Evolutionary conservation across 2,113 vertebrate species (phyloP), one percentile per base, ranked within the genome.

Genomic region (Emydura subglobosa): DNA sequence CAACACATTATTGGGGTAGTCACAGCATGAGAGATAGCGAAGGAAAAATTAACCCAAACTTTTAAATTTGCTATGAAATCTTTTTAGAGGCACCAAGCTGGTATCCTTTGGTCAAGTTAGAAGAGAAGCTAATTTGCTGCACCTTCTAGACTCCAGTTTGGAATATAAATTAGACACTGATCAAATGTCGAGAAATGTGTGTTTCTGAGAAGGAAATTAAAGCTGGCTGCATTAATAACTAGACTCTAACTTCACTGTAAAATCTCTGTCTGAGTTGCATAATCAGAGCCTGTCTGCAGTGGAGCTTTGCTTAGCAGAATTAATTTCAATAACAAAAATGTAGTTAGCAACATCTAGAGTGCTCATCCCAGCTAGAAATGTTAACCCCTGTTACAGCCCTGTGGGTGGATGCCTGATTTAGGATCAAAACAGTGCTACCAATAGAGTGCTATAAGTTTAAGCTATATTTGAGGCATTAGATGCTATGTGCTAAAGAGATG

Each of bases 241-340:
- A 0, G 44, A 42, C 53, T 10, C 25, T 2, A 2, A 59, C 68
- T 44, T 14, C 53, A 53, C 0, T 0, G 4, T 5, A 17, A 17
- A 1, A 79, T 1, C 31, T 47, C 51, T 22, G 19, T 55, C 72
- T 31, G n/a, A 16, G 51, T 39, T 29, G 54, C 14, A 51, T 34
- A 68, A 13, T 49, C 50, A 53, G 49, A 29, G 19, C 51, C 78
- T 47, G 12, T 47, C 27, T 39, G 42, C 54, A 44, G n/a, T 39
- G 65, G 19, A 72, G 27, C 85, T 50, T 49, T 16, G 29, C 51
- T 44, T 55, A 27, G 29, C 34, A 72, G 44, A 17, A 34, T 19
- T 14, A 27, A n/a, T 27, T 34, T 34, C 25, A 78, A 27, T 78
- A 78, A 78, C 12, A 79, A 34, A 54, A 47, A 31, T n/a, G 53